Percentiles rank a stretch among this genome's conserved stretches.
Conservation (phyloP, 92 coral and sea anemone genomes). For the Porites rus region DNA sequence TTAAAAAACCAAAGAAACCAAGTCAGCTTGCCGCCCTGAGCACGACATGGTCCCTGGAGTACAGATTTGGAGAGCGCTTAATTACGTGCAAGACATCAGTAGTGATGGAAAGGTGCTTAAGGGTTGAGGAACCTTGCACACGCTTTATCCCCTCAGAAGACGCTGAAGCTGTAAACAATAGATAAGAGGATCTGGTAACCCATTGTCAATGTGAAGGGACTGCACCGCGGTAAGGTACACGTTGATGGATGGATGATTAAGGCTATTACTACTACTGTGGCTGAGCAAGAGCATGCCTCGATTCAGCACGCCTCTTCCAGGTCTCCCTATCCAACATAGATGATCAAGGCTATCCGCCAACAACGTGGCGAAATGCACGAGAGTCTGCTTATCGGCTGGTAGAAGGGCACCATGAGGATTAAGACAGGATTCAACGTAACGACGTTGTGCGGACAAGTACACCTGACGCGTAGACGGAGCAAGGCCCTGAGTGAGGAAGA, state of each 20-base stretch:
- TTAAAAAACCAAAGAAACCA: neutral
- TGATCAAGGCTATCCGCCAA: neutral
- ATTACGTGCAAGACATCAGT: too few relatives aligned
- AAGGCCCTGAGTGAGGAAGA: slow-evolving; percentile 10
- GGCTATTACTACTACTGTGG: too few relatives aligned
- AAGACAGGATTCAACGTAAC: slow-evolving; percentile 1
- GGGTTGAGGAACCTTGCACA: too few relatives aligned
- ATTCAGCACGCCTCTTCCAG: too few relatives aligned
- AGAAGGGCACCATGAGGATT: slow-evolving; percentile 7
- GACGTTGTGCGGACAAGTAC: slow-evolving; percentile 32
- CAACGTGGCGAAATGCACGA: neutral
- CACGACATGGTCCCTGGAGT: neutral
- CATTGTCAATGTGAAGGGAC: slow-evolving; percentile 41
- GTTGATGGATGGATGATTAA: neutral
- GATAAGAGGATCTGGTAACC: slow-evolving; percentile 27
- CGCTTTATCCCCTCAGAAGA: neutral
- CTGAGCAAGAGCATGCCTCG: too few relatives aligned
- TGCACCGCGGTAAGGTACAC: slow-evolving; percentile 31
- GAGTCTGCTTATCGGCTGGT: slow-evolving; percentile 3
- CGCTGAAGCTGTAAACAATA: slow-evolving; percentile 20
- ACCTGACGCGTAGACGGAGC: slow-evolving; percentile 28
- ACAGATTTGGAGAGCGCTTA: too few relatives aligned
- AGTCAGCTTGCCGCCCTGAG: neutral
- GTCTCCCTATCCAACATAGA: too few relatives aligned
- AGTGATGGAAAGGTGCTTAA: too few relatives aligned